Percentiles rank a stretch among this genome's conserved stretches.
Evolutionary conservation across 2,113 vertebrate species (phyloP).

Genomic region (Sander lucioperca): DNA sequence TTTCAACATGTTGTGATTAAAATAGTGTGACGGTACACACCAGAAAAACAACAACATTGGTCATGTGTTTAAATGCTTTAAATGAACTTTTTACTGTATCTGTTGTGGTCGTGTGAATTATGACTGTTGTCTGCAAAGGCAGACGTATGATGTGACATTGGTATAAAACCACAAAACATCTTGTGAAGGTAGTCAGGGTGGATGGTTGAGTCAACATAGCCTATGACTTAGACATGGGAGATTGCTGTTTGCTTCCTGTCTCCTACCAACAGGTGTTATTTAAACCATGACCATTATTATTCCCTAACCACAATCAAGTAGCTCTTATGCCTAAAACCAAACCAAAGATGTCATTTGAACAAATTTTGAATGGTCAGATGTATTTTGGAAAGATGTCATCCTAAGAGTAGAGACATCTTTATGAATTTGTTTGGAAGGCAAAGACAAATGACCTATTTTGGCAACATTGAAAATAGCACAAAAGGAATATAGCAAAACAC

Average conservation of each 20-base stretch:
- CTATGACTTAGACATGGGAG: background rate
- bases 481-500: background rate
- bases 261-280: background rate
- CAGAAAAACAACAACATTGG: slow-evolving; percentile 1
- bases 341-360: too few relatives aligned
- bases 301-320: too few relatives aligned
- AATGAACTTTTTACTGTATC: background rate
- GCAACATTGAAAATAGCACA: too few relatives aligned
- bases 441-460: too few relatives aligned
- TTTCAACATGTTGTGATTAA: background rate
- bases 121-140: too few relatives aligned
- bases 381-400: too few relatives aligned
- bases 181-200: background rate
- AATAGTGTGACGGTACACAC: background rate
- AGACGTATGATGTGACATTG: too few relatives aligned
- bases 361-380: too few relatives aligned
- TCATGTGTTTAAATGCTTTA: background rate
- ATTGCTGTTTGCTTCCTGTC: background rate
- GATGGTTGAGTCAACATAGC: background rate
- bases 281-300: background rate
- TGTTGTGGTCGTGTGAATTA: background rate
- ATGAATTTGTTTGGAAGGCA: too few relatives aligned
- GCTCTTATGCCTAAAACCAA: too few relatives aligned
- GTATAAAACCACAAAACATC: too few relatives aligned
- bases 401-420: too few relatives aligned